Evolutionary conservation across 2,888 invertebrate species (phyloP), one percentile per base, ranked within the genome.

Genomic region (Meiosimyza decipiens): DNA sequence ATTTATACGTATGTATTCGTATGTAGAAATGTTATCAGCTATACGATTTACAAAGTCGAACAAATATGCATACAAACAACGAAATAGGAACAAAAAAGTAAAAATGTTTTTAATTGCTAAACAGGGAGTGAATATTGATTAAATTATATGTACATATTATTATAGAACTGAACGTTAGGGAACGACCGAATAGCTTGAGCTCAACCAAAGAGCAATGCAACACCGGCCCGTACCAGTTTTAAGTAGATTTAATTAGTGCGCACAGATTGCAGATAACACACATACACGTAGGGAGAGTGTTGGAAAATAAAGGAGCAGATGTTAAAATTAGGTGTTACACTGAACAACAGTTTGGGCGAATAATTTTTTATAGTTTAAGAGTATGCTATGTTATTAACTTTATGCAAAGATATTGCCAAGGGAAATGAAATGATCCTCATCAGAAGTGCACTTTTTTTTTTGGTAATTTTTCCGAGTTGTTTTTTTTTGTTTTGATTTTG

Each of bases 211-310:
- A 28, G 49, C 64, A 64, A 5, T 15, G 28, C 22, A 13, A 51
- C 40, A 69, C 68, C 51, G 28, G 51, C n/a, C 49, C 6, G 33
- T 12, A 72, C 76, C 68, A 72, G 76, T 75, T 77, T 33, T 15
- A 73, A 71, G 70, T 69, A 74, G 75, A 72, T 74, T 70, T 74
- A 75, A 74, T 73, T 74, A 71, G 74, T 62, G 67, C 73, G 54
- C 47, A 64, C 72, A 33, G 51, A 55, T 52, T 33, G 60, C 28
- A 69, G 69, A 69, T 59, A 59, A 50, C 40, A 40, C 40, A 9
- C 40, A 40, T 5, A 40, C 6, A 40, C 40, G 7, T 7, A 7
- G 2, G 6, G 40, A 40, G 40, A 40, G 4, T 40, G 40, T 40
- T 40, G 9, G 40, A 40, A 65, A 40, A 16, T 6, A 28, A 1